Base-by-base conservation (phyloP, 2,888 invertebrate genomes). In the Euzophera pinguis region DNA sequence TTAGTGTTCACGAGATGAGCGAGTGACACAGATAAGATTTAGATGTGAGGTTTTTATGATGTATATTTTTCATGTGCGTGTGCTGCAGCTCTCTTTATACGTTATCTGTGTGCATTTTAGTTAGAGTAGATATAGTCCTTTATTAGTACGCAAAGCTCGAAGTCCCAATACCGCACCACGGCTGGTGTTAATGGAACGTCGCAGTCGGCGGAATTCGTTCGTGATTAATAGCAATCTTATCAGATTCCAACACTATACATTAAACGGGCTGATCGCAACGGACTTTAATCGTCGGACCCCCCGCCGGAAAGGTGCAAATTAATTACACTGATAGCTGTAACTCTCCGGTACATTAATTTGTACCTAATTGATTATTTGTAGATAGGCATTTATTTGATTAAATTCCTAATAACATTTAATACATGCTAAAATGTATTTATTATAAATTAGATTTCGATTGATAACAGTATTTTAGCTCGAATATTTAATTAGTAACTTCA, bases 171-270 rank as follows among this genome's bases (percentile, higher is more conserved):
- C 49, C 39, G 38, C 48, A 38, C 14, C 38, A 29, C 39, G 49
- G 32, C 7, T 32, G 13, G 9, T 61, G 69, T 70, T 73, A 79
- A 77, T 74, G 71, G 71, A 71, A 69, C 65, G 63, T 69, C 65
- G 63, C 61, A 63, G 62, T 67, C 60, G 64, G 61, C 64, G 67
- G 69, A 75, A 75, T 72, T 78, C 71, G 68, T 71, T 71, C 57
- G 68, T 79, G 80, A 84, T 81, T 81, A 80, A 84, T 81, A 78
- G 75, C 73, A 74, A 81, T 79, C 78, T 84, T 81, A 80, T 84
- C 81, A 76, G 78, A 79, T 81, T 76, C 73, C 68, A 75, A 67
- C 72, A 72, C 74, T 77, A 73, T 73, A 76, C 72, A 78, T 76
- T 79, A 72, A 73, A 71, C 74, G 70, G 64, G 60, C 65, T 69